Evolutionary conservation across 2,797 vertebrate species (phyloP).

Genomic region (Iguana delicatissima): DNA sequence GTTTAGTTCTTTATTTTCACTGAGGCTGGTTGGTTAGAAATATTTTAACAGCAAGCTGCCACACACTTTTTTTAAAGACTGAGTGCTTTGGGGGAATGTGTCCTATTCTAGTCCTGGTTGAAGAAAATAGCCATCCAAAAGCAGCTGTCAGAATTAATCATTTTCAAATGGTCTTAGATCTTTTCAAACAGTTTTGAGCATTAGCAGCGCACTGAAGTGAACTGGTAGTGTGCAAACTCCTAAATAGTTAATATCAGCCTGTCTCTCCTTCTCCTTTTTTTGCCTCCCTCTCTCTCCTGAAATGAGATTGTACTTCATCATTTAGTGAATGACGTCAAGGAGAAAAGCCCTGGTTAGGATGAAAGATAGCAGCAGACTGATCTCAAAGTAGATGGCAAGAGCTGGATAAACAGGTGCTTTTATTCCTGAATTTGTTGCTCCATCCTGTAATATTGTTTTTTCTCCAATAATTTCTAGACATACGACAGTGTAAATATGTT

Average conservation of each 20-base stretch:
- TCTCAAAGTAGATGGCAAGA: conserved; percentile 11
- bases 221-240: not conserved
- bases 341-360: conserved; percentile 13
- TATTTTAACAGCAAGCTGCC: conserved; percentile 7
- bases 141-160: conserved; percentile 10
- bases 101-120: not conserved
- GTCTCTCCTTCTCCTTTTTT: not conserved
- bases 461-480: not conserved
- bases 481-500: not conserved
- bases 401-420: not conserved
- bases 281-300: not conserved
- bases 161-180: conserved; percentile 7
- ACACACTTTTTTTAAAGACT: not conserved
- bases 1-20: not conserved
- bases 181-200: conserved; percentile 6
- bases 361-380: conserved; percentile 8
- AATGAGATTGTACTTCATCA: conserved; percentile 14
- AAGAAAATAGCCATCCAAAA: conserved; percentile 6
- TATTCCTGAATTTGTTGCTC: not conserved
- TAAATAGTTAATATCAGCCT: conserved; percentile 16
- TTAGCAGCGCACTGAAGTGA: not conserved
- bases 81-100: not conserved
- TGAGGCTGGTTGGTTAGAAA: not conserved
- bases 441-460: not conserved
- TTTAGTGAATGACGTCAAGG: conserved; percentile 21